These are phyloP conservation scores for Drosophila pachea DNA, from an alignment of 1,140 invertebrate genomes.

Conservation along the genomic window DNA sequence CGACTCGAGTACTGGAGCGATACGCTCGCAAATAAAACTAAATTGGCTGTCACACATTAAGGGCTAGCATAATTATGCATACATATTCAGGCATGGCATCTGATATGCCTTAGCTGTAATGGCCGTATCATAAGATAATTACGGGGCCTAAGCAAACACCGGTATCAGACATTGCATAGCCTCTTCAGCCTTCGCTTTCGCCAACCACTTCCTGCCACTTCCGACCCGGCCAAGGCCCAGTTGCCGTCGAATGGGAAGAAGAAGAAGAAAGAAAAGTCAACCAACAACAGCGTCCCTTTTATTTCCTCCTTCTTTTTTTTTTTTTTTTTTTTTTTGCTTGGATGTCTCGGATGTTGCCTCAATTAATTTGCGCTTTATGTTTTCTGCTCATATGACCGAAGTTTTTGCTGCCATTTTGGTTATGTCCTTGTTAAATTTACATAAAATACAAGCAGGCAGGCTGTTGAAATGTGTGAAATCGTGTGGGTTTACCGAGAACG, in stretches of 20 bases:
- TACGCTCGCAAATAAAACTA: too few relatives aligned
- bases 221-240: conserved; percentile 43
- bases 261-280: conserved; percentile 19
- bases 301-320: background rate
- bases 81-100: too few relatives aligned
- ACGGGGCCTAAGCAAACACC: conserved; percentile 37
- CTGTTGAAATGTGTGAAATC: conserved; percentile 36
- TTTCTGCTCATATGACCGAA: conserved; percentile 54
- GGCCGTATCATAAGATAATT: conserved; percentile 39
- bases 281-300: conserved; percentile 14
- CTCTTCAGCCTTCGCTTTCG: conserved; percentile 9
- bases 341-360: conserved; percentile 46
- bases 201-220: conserved; percentile 35
- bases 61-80: background rate
- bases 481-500: conserved; percentile 5
- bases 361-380: conserved; percentile 77
- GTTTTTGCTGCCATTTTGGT: conserved; percentile 53
- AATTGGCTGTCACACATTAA: background rate
- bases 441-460: conserved; percentile 41
- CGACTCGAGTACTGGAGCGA: too few relatives aligned
- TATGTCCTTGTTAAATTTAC: conserved; percentile 68
- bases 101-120: conserved; percentile 1
- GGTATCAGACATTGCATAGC: conserved; percentile 30
- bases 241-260: conserved; percentile 12
- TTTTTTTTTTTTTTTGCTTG: background rate